Evolutionary conservation across 92 coral and sea anemone species (phyloP), one percentile per base, ranked within the genome.

Genomic region (Zoanthus gigantus): DNA sequence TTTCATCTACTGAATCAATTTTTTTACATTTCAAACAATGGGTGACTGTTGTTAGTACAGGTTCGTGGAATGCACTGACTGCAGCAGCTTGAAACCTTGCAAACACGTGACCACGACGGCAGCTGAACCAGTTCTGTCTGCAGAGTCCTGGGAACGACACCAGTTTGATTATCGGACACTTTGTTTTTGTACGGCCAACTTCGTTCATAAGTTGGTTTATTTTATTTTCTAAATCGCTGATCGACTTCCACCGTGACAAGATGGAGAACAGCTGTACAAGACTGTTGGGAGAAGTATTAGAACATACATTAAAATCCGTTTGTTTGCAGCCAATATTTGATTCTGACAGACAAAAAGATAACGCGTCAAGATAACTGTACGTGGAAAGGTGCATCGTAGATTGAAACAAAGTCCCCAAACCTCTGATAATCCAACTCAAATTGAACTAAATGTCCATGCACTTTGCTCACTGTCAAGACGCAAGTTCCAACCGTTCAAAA

Each of bases 121-220:
- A 78, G 50, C 12, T 78, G 7, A 78, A 56, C 83, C 83, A 78
- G 12, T 30, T 56, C 18, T 31, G 71, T 31, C 50, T 78, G 14
- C 52, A 78, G 68, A 78, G 69, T 34, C 83, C 83, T 4, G 83
- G 83, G 83, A 78, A 57, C 14, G 69, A 78, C 48, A 57, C 83
- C 4, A 78, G 61, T 37, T 57, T 78, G 29, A 78, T 5, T 37
- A 13, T 56, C 13, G 83, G 48, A 57, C 13, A 29, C 48, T 58
- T 6, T 37, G 14, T 31, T 6, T 71, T 52, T 17, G 13, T n/a
- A 9, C 57, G 83, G 9, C 83, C 72, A 7, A 54, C 83, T 17
- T 79, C 56, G 23, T 0, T 29, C 31, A 15, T 79, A 7, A 60
- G 12, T 60, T 58, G 28, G 42, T 37, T 57, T 9, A 79, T 18